Percentiles rank a stretch among this genome's conserved stretches.
Evolutionary conservation across 2,113 vertebrate genomes (phyloP).

Genomic region (Gobius niger): DNA sequence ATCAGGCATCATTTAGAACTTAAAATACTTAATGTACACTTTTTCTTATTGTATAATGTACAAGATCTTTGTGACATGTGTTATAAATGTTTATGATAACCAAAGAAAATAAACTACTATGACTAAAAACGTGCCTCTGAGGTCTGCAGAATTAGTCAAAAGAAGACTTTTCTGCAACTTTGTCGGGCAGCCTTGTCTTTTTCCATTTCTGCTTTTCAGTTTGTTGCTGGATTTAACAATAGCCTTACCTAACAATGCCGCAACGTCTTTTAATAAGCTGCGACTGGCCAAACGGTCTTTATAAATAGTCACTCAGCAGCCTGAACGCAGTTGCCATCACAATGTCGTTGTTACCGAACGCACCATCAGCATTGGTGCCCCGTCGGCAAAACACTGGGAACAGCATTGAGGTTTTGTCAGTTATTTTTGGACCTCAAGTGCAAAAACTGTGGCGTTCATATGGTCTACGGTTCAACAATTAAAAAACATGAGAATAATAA

Average conservation of each 20-base stretch:
- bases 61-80: too few relatives aligned
- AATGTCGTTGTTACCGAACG: background rate
- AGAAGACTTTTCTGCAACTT: background rate
- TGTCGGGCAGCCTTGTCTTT: background rate
- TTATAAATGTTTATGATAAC: too few relatives aligned
- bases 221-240: background rate
- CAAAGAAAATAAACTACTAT: too few relatives aligned
- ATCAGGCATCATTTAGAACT: too few relatives aligned
- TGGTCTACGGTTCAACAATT: background rate
- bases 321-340: background rate
- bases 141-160: background rate
- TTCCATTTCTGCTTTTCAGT: background rate
- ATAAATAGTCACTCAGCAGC: background rate
- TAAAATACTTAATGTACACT: too few relatives aligned
- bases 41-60: too few relatives aligned
- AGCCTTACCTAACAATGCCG: background rate
- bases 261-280: background rate
- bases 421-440: background rate
- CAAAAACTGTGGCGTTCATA: slow-evolving; percentile 1
- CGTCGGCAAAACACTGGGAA: background rate
- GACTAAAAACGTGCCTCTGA: background rate
- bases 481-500: background rate
- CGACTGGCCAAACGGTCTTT: background rate
- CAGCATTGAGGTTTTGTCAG: background rate
- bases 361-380: background rate